Base-by-base conservation (phyloP, 2,888 invertebrate species). In the Plagiodera versicolora region DNA sequence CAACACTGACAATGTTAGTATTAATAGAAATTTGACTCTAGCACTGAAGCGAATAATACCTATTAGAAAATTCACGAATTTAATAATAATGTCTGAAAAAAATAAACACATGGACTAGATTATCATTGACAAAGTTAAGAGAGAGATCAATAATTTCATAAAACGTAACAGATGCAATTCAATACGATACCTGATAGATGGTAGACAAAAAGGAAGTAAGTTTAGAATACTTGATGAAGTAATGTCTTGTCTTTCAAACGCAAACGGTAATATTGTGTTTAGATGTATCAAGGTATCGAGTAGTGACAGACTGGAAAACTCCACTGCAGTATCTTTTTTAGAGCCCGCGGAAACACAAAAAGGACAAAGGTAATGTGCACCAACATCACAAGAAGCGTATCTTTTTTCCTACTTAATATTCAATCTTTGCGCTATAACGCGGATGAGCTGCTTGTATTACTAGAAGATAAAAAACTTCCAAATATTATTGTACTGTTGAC, bases 161-260 rank as follows among this genome's bases (percentile, higher is more conserved):
- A 24, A 49, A 24, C 24, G 48, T n/a, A 3, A 49, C 24, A 19
- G 24, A 24, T 24, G 24, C 28, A 49, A 9, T 24, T 24, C 49
- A 19, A 24, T 49, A 24, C 11, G 49, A 24, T 24, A n/a, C 24
- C 19, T 49, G 28, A 24, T 49, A 19, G 49, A 49, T 49, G 14
- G 24, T 49, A 49, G 24, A 30, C 49, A 49, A 24, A 49, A 24
- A 49, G 28, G 24, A 49, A 49, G 49, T 3, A 49, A 49, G 14
- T 14, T 49, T 14, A 49, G 49, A n/a, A 49, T 49, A 19, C 24
- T 49, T 1, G 49, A 49, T 9, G 28, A 28, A 24, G 49, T 49
- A 24, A n/a, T 48, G 11, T 9, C 8, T 24, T 28, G 10, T 24
- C 49, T 49, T 0, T 24, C 24, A n/a, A 24, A 19, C 19, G n/a